phyloP scores from a whole-genome alignment of 2,797 vertebrate genomes.

The Peromyscus eremicus region DNA sequence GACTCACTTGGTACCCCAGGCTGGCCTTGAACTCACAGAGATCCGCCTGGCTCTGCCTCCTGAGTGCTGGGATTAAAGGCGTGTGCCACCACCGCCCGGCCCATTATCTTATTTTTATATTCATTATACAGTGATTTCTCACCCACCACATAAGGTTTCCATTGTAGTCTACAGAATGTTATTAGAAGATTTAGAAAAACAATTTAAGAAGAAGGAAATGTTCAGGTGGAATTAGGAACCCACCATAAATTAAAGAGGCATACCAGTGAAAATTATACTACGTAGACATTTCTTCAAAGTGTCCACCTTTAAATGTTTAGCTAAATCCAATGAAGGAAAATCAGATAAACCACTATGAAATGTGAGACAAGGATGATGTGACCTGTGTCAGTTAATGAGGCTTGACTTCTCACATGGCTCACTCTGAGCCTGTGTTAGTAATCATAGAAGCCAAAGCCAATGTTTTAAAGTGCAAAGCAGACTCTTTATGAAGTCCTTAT shows the following conservation, averaged over 20 bases:
- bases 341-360: not conserved
- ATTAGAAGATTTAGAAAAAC: not conserved
- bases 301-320: not conserved
- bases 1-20: too few relatives aligned
- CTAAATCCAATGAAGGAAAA: not conserved
- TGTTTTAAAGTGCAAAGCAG: not conserved
- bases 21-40: too few relatives aligned
- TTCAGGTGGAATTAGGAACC: not conserved
- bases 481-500: not conserved
- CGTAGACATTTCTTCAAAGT: not conserved
- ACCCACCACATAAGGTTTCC: not conserved
- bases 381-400: too few relatives aligned
- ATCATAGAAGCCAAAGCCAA: not conserved
- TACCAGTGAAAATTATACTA: not conserved
- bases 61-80: too few relatives aligned
- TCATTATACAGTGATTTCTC: not conserved
- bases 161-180: not conserved
- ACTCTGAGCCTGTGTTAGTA: not conserved
- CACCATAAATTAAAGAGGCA: not conserved
- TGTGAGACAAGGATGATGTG: not conserved
- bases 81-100: too few relatives aligned
- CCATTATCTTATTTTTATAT: not conserved
- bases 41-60: too few relatives aligned
- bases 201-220: not conserved
- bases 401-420: not conserved